Base-by-base conservation (phyloP, 1,140 invertebrate genomes). In the Brachionus koreanus region DNA sequence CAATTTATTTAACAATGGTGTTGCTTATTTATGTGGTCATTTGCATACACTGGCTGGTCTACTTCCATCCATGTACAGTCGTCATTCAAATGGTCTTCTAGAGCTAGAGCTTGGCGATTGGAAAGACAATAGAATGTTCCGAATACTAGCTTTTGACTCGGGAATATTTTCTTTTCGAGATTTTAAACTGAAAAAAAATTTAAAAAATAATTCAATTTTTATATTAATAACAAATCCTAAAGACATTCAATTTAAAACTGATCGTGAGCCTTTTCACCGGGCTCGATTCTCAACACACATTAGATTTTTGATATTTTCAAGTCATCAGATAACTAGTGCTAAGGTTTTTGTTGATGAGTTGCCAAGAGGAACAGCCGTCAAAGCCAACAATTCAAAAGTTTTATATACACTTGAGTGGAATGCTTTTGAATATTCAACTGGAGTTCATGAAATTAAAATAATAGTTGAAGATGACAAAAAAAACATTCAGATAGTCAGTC, bases 51-150 rank as follows among this genome's bases (percentile, higher is more conserved):
- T 96, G 83, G 92, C 91, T 79, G 93, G 93, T 5, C 84, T 93
- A 2, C 91, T 94, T 2, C 92, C 92, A 12, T 90, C 92, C 83
- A 96, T 97, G 95, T 95, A 96, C 85, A 93, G 94, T 1, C 89
- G 93, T 84, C 88, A 88, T 23, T 94, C 95, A 86, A 91, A 92
- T 83, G 94, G 95, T n/a, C 93, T 92, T 86, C 88, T 96, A 77
- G 95, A 97, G 89, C 88, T 97, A 61, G 95, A 97, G 89, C 89
- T 97, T 46, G 94, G 92, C 29, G 95, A 97, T 89, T 97, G 95
- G 95, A 97, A 95, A 89, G 93, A 95, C 86, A 94, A 93, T 86
- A 90, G 95, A 89, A 91, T 93, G 93, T 95, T 91, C 89, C 91
- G 95, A 19, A 85, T 97, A 29, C 91, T 91, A 52, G 94, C 93